These are phyloP conservation scores for Cosmia pyralina DNA, from an alignment of 2,888 invertebrate genomes.

Conservation along the genomic window DNA sequence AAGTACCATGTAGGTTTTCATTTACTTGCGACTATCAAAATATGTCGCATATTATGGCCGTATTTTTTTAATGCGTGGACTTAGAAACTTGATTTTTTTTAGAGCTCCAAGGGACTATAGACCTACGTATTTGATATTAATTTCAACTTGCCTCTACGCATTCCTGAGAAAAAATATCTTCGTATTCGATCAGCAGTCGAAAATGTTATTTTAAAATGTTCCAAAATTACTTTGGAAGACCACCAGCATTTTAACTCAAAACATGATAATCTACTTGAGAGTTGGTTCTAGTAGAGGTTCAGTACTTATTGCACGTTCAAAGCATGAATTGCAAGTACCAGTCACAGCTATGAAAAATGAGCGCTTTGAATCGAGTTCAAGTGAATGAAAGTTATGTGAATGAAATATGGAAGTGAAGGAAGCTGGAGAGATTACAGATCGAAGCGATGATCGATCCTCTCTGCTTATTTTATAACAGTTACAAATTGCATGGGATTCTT, in stretches of 20 bases:
- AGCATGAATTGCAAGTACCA: slow-evolving; percentile 58
- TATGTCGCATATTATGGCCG: too few species aligned
- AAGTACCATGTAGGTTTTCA: too few species aligned
- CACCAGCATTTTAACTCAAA: slow-evolving; percentile 9
- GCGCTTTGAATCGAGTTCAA: slow-evolving; percentile 57
- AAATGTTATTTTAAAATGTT: background rate
- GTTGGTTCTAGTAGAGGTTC: slow-evolving; percentile 18
- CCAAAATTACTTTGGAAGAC: background rate
- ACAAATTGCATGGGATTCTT: slow-evolving; percentile 12
- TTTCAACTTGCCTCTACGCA: too few species aligned
- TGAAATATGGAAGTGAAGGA: slow-evolving; percentile 55
- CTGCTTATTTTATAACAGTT: slow-evolving; percentile 13
- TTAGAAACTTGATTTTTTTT: too few species aligned
- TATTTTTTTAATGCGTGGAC: too few species aligned
- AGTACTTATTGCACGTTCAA: slow-evolving; percentile 49
- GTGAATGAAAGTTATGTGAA: slow-evolving; percentile 58
- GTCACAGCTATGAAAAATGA: slow-evolving; percentile 57
- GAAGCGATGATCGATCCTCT: slow-evolving; percentile 29
- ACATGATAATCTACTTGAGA: slow-evolving; percentile 36
- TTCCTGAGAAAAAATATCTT: too few species aligned
- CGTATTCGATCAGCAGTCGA: background rate
- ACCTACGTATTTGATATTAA: too few species aligned
- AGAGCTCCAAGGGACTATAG: too few species aligned
- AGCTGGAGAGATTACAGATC: slow-evolving; percentile 46
- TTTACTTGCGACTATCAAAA: too few species aligned